These are phyloP conservation scores for Hetaerina americana DNA, from an alignment of 1,140 invertebrate genomes.

Conservation along the genomic window DNA sequence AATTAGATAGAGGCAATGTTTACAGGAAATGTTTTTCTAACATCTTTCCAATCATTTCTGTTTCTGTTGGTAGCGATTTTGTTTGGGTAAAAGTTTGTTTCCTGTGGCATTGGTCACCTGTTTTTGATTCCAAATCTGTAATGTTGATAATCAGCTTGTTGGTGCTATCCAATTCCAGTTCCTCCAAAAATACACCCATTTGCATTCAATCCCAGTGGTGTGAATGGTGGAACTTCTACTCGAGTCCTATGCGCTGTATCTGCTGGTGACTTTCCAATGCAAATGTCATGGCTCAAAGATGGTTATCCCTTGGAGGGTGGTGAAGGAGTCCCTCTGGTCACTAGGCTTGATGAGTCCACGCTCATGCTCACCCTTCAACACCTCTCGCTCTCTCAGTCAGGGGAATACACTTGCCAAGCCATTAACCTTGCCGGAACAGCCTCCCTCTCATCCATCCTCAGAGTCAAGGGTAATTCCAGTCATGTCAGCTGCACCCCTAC, in stretches of 20 bases:
- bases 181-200: slow-evolving; percentile 51
- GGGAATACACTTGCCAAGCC: slow-evolving; percentile 61
- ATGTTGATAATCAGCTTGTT: not conserved
- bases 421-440: slow-evolving; percentile 49
- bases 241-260: slow-evolving; percentile 57
- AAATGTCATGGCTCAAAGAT: slow-evolving; percentile 52
- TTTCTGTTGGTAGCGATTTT: too few species aligned
- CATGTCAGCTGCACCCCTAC: too few species aligned
- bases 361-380: slow-evolving; percentile 25
- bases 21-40: too few species aligned
- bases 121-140: too few species aligned
- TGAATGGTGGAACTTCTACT: slow-evolving; percentile 52
- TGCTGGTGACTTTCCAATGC: slow-evolving; percentile 57
- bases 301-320: slow-evolving; percentile 29
- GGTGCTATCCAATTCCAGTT: slow-evolving; percentile 31
- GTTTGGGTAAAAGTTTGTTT: too few species aligned
- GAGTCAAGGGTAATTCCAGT: slow-evolving; percentile 39
- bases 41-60: too few species aligned
- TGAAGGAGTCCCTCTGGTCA: slow-evolving; percentile 12
- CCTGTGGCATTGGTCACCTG: too few species aligned
- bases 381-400: slow-evolving; percentile 41
- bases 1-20: too few species aligned
- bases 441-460: slow-evolving; percentile 41
- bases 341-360: slow-evolving; percentile 24
- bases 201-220: slow-evolving; percentile 40